Conservation (phyloP, 2,888 invertebrate genomes). For the Hyles lineata region DNA sequence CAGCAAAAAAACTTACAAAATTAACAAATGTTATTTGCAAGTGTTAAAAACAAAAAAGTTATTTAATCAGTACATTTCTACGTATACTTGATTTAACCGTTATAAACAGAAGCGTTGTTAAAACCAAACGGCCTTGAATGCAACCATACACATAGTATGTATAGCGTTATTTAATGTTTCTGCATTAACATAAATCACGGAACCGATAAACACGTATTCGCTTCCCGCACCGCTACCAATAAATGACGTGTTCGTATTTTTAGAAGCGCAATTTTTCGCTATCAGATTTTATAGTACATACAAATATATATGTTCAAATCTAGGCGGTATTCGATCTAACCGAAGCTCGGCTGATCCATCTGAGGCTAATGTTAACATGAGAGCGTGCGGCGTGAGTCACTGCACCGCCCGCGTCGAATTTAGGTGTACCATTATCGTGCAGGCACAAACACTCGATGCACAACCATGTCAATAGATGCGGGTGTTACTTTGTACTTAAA, state of each 20-base stretch:
- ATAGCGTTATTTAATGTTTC: conserved; percentile 8
- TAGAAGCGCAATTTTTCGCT: conserved; percentile 15
- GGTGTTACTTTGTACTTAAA: conserved; percentile 53
- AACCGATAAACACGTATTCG: conserved; percentile 18
- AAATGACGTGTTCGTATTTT: conserved; percentile 25
- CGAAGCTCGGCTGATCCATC: conserved; percentile 1
- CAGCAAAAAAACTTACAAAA: too few relatives aligned
- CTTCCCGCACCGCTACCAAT: conserved; percentile 1
- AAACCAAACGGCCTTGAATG: conserved; percentile 11
- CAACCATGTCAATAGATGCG: conserved; percentile 65
- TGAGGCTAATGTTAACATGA: conserved; percentile 19
- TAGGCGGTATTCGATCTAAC: background rate
- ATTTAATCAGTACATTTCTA: background rate
- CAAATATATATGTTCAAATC: background rate
- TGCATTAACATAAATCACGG: conserved; percentile 26
- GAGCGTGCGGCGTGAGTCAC: conserved; percentile 24
- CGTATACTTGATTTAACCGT: background rate
- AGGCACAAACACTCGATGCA: conserved; percentile 54
- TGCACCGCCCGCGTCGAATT: conserved; percentile 57
- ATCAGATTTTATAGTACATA: conserved; percentile 9
- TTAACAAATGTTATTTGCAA: background rate
- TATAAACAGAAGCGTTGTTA: background rate
- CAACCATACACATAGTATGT: conserved; percentile 1
- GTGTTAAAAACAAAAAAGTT: background rate
- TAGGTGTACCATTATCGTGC: conserved; percentile 63